Evolutionary conservation across 2,113 vertebrate genomes (phyloP).

Genomic region (Odontophorus gujanensis): DNA sequence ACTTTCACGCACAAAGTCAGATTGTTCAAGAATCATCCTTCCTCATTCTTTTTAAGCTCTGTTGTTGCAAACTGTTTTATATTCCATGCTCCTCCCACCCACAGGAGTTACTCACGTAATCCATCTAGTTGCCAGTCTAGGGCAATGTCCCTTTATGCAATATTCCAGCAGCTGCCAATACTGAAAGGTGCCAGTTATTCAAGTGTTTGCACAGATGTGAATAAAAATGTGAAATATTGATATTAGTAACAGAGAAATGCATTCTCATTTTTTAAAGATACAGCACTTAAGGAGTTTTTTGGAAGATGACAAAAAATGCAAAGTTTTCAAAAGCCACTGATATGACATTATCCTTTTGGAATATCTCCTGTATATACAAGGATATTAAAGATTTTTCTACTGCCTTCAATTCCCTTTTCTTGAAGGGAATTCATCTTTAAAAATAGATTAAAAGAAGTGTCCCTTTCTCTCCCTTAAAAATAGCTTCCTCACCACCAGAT

Average conservation of each 20-base stretch:
- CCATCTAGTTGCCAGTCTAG: background rate
- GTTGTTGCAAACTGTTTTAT: background rate
- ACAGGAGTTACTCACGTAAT: background rate
- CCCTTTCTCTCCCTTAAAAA: background rate
- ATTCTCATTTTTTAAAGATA: background rate
- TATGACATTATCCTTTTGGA: background rate
- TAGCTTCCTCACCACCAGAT: background rate
- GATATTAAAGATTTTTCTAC: background rate
- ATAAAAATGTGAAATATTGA: background rate
- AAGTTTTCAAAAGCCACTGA: background rate
- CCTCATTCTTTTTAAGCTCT: background rate
- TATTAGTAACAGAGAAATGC: slow-evolving; percentile 18
- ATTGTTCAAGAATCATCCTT: background rate
- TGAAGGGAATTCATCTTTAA: background rate
- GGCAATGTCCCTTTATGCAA: background rate
- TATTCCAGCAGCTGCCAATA: background rate
- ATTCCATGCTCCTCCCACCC: background rate
- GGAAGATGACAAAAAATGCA: background rate
- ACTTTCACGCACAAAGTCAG: background rate
- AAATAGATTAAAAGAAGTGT: background rate
- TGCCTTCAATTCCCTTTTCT: background rate
- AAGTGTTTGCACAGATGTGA: slow-evolving; percentile 57
- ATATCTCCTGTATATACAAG: background rate
- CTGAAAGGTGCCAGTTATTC: background rate
- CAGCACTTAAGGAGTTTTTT: background rate